A percentile compares a stretch with the other conserved stretches of the same genome.
Evolutionary conservation across 1,140 invertebrate genomes (phyloP).

Genomic region (Campoletis sonorensis): DNA sequence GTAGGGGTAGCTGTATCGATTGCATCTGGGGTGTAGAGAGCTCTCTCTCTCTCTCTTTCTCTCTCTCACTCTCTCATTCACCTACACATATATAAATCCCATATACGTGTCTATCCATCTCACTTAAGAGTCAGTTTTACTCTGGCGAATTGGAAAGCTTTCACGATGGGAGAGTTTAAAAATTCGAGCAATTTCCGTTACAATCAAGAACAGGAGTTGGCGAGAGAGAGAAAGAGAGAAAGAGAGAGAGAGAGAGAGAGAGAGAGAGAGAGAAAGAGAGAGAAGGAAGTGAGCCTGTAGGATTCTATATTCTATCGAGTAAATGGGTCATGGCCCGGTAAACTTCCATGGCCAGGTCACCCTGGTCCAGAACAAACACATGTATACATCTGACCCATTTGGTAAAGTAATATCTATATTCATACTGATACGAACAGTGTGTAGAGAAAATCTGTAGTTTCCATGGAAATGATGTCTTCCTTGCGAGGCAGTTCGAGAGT

Average conservation of each 20-base stretch:
- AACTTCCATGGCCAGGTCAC: constrained; percentile 13
- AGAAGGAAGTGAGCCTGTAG: not conserved
- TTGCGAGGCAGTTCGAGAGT: too few species aligned
- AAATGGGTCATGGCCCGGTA: constrained; percentile 27
- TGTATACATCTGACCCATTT: not conserved
- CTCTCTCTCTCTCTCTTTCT: constrained; percentile 31
- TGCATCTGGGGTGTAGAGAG: constrained; percentile 55
- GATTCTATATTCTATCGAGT: not conserved
- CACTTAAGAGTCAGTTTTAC: not conserved
- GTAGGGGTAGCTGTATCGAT: constrained; percentile 59
- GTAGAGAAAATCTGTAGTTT: too few species aligned
- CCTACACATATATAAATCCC: not conserved
- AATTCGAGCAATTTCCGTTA: constrained; percentile 37
- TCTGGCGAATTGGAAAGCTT: constrained; percentile 6
- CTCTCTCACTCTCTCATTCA: constrained; percentile 24
- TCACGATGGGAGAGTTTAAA: not conserved
- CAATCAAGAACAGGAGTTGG: constrained; percentile 25
- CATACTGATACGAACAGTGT: not conserved
- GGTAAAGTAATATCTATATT: not conserved
- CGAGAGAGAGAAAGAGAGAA: constrained; percentile 14
- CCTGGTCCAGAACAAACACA: not conserved
- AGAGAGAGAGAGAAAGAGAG: not conserved
- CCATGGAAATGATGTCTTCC: too few species aligned
- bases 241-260: constrained; percentile 19
- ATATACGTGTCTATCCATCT: not conserved